Conservation (phyloP, 1,140 invertebrate species). For the Trichonephila clavata region DNA sequence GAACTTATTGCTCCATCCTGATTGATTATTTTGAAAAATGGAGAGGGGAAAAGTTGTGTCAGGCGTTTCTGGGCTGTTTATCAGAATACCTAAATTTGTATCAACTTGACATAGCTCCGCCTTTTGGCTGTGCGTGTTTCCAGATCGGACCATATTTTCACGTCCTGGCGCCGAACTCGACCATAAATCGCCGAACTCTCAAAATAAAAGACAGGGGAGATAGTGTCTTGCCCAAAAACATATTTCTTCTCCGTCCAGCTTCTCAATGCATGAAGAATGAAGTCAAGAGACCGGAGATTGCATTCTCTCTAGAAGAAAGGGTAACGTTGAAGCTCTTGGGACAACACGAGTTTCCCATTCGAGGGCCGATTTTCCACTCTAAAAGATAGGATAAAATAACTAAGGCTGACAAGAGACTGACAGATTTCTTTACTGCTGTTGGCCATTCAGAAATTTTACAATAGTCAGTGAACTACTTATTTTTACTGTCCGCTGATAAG, state of each 20-base stretch:
- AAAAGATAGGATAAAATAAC: slow-evolving; percentile 19
- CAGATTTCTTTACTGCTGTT: background rate
- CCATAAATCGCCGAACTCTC: slow-evolving; percentile 57
- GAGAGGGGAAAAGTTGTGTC: slow-evolving; percentile 64
- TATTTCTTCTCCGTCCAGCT: slow-evolving; percentile 60
- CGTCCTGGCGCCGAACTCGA: background rate
- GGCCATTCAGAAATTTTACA: too few relatives aligned
- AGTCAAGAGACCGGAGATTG: slow-evolving; percentile 43
- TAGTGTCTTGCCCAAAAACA: slow-evolving; percentile 70
- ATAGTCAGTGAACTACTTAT: too few relatives aligned
- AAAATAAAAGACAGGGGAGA: slow-evolving; percentile 63
- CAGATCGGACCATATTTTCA: slow-evolving; percentile 58
- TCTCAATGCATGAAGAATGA: slow-evolving; percentile 62
- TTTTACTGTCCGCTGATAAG: too few relatives aligned
- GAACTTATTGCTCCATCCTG: slow-evolving; percentile 72
- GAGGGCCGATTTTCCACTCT: background rate
- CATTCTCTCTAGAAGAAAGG: slow-evolving; percentile 45
- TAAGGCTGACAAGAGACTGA: background rate
- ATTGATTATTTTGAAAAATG: slow-evolving; percentile 76
- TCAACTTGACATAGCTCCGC: slow-evolving; percentile 65
- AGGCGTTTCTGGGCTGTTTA: slow-evolving; percentile 65
- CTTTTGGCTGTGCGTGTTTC: slow-evolving; percentile 18
- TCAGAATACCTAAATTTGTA: slow-evolving; percentile 71
- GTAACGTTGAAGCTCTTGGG: background rate
- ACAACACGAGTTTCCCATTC: background rate